Percentiles rank a stretch among this genome's conserved stretches.
Conservation (phyloP, 1,140 invertebrate genomes). For the Chironomus striatipennis region DNA sequence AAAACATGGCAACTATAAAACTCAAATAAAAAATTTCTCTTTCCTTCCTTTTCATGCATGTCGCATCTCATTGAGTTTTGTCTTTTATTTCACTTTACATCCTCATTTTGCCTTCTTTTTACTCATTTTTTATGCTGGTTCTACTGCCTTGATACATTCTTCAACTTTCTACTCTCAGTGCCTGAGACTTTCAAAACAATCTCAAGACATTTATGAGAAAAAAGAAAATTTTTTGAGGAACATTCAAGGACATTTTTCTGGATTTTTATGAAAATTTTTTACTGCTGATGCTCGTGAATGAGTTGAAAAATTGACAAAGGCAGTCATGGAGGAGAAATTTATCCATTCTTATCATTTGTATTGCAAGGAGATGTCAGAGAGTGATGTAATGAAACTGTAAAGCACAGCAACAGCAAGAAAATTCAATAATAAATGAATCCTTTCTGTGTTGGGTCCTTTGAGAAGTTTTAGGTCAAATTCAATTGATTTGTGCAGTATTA, state of each 20-base stretch:
- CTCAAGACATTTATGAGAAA: background rate
- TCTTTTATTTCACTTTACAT: background rate
- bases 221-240: background rate
- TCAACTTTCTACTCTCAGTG: background rate
- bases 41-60: background rate
- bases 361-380: background rate
- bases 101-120: background rate
- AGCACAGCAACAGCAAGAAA: background rate
- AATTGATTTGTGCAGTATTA: no score
- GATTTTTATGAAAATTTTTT: background rate
- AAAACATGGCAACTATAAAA: constrained; percentile 14
- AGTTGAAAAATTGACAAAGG: background rate
- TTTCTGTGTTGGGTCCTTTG: background rate
- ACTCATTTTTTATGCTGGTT: no score
- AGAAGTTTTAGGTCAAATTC: no score
- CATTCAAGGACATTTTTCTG: background rate
- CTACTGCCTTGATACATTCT: no score
- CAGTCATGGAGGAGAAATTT: background rate
- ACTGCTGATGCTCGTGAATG: background rate
- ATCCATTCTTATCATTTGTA: background rate
- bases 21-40: background rate
- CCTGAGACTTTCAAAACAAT: background rate
- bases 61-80: no score
- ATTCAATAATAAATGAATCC: constrained; percentile 14
- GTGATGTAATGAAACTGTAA: background rate